A percentile compares a stretch with the other conserved stretches of the same genome.
These are phyloP conservation scores for Pogoniulus pusillus DNA, from an alignment of 2,797 vertebrate species.

Conservation along the genomic window DNA sequence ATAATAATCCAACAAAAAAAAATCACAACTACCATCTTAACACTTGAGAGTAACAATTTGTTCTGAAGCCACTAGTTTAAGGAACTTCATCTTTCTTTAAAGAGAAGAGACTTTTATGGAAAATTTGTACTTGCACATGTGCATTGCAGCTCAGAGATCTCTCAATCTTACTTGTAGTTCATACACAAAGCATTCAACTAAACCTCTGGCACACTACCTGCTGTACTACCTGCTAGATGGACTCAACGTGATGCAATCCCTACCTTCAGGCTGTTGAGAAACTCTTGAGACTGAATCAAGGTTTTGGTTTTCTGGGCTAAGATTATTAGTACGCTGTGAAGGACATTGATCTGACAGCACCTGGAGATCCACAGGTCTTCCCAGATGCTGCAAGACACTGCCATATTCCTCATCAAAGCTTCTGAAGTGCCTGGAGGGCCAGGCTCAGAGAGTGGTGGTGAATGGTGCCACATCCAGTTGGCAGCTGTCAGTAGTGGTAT, in stretches of 20 bases:
- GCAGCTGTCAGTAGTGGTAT: no score
- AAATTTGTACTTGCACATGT: neutral
- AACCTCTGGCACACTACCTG: neutral
- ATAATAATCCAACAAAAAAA: neutral
- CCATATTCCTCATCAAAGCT: neutral
- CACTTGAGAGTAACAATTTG: neutral
- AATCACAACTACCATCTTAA: neutral
- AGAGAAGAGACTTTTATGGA: neutral
- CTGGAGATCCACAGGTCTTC: neutral
- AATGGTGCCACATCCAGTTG: no score
- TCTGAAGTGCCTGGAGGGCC: no score
- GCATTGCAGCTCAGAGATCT: neutral
- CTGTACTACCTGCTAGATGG: neutral
- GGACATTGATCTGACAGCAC: neutral
- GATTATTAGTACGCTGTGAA: neutral
- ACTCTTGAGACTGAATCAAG: neutral
- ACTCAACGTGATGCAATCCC: neutral
- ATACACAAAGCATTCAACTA: neutral
- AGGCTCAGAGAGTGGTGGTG: no score
- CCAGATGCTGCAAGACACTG: neutral
- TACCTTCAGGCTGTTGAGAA: neutral
- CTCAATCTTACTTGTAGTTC: slow-evolving; percentile 8
- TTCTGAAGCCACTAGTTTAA: neutral
- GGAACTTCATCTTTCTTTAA: neutral
- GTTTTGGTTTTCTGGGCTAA: neutral